Percentiles rank a stretch among this genome's conserved stretches.
Evolutionary conservation across 2,888 invertebrate genomes (phyloP).

Genomic region (Ametastegia equiseti): DNA sequence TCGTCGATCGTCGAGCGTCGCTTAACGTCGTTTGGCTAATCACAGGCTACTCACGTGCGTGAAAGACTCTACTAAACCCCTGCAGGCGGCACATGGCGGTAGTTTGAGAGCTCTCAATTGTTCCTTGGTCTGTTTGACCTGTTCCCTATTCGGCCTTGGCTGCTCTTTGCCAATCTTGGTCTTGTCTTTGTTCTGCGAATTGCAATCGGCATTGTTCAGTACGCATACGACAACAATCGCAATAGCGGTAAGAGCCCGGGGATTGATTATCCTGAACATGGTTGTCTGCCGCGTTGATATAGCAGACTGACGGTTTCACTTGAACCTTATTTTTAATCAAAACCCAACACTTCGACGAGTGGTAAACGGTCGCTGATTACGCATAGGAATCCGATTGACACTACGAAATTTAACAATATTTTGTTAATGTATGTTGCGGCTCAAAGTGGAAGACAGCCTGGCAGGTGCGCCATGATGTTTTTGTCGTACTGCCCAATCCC

Average conservation of each 20-base stretch:
- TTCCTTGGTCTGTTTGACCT: slow-evolving; percentile 57
- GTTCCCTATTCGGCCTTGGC: not conserved
- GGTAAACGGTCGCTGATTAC: too few relatives aligned
- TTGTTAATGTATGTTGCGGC: not conserved
- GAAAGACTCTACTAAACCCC: slow-evolving; percentile 86
- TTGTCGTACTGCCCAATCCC: slow-evolving; percentile 39
- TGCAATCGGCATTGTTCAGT: not conserved
- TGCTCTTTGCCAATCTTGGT: slow-evolving; percentile 4
- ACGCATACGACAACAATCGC: not conserved
- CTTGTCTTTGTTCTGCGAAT: not conserved
- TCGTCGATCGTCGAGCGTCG: too few relatives aligned
- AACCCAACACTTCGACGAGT: too few relatives aligned
- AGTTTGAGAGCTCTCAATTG: slow-evolving; percentile 76
- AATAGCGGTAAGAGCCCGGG: not conserved
- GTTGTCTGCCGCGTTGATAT: too few relatives aligned
- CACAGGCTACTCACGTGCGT: slow-evolving; percentile 77
- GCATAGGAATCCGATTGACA: not conserved
- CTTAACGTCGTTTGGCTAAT: too few relatives aligned
- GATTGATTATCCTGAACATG: not conserved
- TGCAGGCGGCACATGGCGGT: slow-evolving; percentile 90
- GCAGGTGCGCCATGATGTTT: slow-evolving; percentile 29
- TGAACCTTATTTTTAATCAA: not conserved
- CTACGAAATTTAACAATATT: not conserved
- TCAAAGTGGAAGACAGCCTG: slow-evolving; percentile 37
- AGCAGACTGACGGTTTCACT: too few relatives aligned